Evolutionary conservation across 1,140 invertebrate genomes (phyloP).

Genomic region (Muscidifurax raptorellus): DNA sequence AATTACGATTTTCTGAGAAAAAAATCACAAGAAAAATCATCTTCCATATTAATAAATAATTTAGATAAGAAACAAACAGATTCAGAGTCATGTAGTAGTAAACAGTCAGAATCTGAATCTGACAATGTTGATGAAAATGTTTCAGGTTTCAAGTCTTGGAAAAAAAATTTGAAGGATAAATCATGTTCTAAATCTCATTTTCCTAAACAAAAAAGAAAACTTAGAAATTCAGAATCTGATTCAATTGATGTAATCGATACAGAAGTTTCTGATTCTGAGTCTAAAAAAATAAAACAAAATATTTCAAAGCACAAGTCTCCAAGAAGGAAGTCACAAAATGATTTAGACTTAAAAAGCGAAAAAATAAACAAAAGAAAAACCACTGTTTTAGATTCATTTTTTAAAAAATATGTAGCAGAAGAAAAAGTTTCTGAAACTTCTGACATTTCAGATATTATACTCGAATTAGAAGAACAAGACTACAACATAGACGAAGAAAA

Average conservation of each 20-base stretch:
- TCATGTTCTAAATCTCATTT: background rate
- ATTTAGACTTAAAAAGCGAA: background rate
- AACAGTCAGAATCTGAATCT: background rate
- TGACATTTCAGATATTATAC: background rate
- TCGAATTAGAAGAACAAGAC: background rate
- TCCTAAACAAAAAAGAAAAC: background rate
- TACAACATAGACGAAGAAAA: background rate
- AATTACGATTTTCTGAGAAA: too few species aligned
- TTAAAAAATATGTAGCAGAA: background rate
- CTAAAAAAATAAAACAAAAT: too few species aligned
- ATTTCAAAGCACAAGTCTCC: too few species aligned
- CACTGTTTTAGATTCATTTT: background rate
- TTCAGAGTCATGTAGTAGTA: background rate
- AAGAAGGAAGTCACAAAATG: background rate
- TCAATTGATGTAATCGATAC: too few species aligned
- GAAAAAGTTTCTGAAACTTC: background rate
- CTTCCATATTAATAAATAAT: too few species aligned
- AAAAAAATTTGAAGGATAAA: too few species aligned
- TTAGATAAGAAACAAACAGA: too few species aligned
- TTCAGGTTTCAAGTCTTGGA: background rate
- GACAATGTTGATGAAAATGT: background rate
- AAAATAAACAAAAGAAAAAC: background rate
- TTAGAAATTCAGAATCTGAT: background rate
- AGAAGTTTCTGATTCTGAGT: too few species aligned
- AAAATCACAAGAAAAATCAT: too few species aligned